These are phyloP conservation scores for Entomobrya multifasciata DNA, from an alignment of 2,888 invertebrate species.

Conservation along the genomic window DNA sequence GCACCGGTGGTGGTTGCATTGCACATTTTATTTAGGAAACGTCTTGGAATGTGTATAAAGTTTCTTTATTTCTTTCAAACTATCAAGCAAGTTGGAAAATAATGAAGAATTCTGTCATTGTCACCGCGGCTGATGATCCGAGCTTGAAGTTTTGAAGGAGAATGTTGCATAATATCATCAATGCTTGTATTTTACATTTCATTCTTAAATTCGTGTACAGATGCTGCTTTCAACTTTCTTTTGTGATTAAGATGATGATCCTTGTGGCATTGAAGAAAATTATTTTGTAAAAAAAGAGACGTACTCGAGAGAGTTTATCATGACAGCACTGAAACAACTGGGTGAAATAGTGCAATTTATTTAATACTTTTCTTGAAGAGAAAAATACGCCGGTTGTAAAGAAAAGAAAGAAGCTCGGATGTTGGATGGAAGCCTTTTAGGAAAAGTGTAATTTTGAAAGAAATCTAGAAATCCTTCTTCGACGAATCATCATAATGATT, in stretches of 20 bases:
- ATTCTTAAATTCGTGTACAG: slow-evolving; percentile 4
- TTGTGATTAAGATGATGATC: slow-evolving; percentile 16
- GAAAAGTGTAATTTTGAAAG: slow-evolving; percentile 38
- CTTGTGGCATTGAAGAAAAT: slow-evolving; percentile 37
- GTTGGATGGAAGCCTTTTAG: slow-evolving; percentile 46
- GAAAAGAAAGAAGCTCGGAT: background rate
- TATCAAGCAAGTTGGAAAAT: background rate
- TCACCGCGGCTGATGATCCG: slow-evolving; percentile 35
- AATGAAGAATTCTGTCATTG: slow-evolving; percentile 54
- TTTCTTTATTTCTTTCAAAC: slow-evolving; percentile 17
- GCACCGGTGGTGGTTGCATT: background rate
- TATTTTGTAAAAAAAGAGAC: slow-evolving; percentile 33
- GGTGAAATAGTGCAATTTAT: background rate
- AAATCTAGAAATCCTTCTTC: slow-evolving; percentile 37
- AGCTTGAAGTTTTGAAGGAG: background rate
- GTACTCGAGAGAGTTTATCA: background rate
- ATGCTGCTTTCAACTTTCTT: background rate
- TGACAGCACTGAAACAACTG: background rate
- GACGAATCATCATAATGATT: slow-evolving; percentile 47
- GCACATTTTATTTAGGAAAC: background rate
- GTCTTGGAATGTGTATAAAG: slow-evolving; percentile 22
- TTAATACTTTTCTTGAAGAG: slow-evolving; percentile 23
- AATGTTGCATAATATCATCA: background rate
- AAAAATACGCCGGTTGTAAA: background rate
- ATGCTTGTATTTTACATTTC: slow-evolving; percentile 1